phyloP scores from a whole-genome alignment of 2,113 vertebrate species.

The Bostrychus sinensis region DNA sequence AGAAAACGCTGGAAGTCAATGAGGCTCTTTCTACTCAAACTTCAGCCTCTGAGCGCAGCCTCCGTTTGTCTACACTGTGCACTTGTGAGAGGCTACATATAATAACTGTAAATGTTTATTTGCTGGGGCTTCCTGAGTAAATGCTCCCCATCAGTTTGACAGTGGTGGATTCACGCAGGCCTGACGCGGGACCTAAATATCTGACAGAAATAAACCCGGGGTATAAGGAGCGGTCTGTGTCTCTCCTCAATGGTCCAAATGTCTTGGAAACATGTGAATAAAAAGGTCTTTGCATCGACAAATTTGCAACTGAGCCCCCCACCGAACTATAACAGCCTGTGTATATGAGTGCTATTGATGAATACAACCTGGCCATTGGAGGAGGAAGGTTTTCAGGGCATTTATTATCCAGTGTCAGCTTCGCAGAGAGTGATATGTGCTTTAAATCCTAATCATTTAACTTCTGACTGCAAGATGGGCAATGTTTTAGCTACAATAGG shows the following conservation, averaged over 20 bases:
- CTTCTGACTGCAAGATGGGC: not conserved
- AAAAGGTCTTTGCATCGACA: slow-evolving; percentile 48
- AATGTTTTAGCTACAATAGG: not conserved
- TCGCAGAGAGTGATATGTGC: not conserved
- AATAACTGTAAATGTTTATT: slow-evolving; percentile 55
- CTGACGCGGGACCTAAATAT: slow-evolving; percentile 16
- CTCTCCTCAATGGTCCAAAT: slow-evolving; percentile 54
- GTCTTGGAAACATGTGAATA: slow-evolving; percentile 48
- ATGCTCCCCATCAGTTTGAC: slow-evolving; percentile 25
- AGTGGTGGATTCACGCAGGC: slow-evolving; percentile 43
- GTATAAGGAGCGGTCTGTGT: slow-evolving; percentile 59
- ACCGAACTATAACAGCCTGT: slow-evolving; percentile 17
- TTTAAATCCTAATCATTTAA: not conserved
- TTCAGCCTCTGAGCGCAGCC: not conserved
- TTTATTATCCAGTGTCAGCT: slow-evolving; percentile 15
- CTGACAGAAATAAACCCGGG: slow-evolving; percentile 60
- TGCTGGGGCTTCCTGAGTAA: slow-evolving; percentile 49
- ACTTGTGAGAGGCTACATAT: slow-evolving; percentile 8
- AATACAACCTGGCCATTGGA: slow-evolving; percentile 23
- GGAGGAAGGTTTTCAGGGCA: not conserved
- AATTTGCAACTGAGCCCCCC: slow-evolving; percentile 1
- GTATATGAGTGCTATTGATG: slow-evolving; percentile 34
- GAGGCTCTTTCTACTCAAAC: not conserved
- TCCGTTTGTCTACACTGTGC: slow-evolving; percentile 10
- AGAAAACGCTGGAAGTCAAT: no score